Conservation (phyloP, 2,888 invertebrate species). For the Rhynchonema sp. region DNA sequence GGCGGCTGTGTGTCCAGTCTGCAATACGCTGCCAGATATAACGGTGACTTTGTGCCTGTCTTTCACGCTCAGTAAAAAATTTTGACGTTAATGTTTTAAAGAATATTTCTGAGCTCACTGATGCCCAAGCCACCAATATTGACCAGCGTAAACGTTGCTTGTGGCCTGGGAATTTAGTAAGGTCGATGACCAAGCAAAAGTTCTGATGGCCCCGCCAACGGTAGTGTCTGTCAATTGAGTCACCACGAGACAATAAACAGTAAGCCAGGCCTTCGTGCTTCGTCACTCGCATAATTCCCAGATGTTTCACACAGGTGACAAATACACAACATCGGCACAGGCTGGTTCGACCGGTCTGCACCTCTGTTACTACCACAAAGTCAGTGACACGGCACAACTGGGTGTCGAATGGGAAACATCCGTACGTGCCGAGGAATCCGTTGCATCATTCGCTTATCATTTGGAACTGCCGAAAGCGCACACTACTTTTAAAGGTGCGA, state of each 20-base stretch:
- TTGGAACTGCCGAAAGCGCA: constrained; percentile 80
- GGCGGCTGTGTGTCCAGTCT: constrained; percentile 71
- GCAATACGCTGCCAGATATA: constrained; percentile 63
- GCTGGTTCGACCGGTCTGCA: constrained; percentile 56
- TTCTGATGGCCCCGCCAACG: no score
- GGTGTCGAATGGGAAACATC: constrained; percentile 89
- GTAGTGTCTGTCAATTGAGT: no score
- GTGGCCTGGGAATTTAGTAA: no score
- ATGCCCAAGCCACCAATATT: no score
- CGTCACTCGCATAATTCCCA: background rate
- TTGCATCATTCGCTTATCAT: constrained; percentile 79
- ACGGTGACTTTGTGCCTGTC: constrained; percentile 31
- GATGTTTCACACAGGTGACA: no score
- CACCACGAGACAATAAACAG: no score
- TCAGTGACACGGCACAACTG: constrained; percentile 46
- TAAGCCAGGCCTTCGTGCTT: background rate
- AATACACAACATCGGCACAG: constrained; percentile 34
- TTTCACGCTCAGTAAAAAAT: constrained; percentile 2
- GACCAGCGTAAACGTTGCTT: no score
- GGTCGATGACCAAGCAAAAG: no score
- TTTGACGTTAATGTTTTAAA: no score
- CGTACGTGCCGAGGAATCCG: constrained; percentile 54
- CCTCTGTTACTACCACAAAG: constrained; percentile 78
- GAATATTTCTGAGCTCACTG: no score
- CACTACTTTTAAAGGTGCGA: constrained; percentile 67